Conservation (phyloP, 2,888 invertebrate genomes). For the Temnothorax ravouxi region DNA sequence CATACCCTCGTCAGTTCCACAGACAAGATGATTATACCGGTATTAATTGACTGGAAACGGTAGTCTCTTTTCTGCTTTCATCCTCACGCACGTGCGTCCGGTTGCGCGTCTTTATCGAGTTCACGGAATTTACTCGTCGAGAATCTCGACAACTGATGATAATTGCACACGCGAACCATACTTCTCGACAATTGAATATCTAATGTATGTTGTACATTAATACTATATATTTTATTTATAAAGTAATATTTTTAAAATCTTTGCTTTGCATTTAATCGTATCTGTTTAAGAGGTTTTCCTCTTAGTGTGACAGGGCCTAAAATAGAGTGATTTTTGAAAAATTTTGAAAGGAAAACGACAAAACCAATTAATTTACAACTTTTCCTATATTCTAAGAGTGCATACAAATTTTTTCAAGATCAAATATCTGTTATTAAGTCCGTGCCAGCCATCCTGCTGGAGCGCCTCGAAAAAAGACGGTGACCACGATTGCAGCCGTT, state of each 20-base stretch:
- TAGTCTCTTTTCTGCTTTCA: slow-evolving; percentile 35
- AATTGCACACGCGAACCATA: neutral
- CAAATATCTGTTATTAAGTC: no score
- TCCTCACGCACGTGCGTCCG: slow-evolving; percentile 17
- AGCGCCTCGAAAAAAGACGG: no score
- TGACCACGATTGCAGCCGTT: no score
- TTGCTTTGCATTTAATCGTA: neutral
- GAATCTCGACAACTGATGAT: slow-evolving; percentile 34
- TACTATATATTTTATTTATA: neutral
- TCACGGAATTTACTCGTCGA: slow-evolving; percentile 63
- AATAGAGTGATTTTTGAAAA: no score
- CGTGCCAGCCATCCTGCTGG: no score
- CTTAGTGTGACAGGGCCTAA: no score
- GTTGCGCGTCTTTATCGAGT: slow-evolving; percentile 53
- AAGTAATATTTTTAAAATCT: neutral
- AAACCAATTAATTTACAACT: no score
- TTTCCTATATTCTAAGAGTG: no score
- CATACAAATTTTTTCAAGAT: no score
- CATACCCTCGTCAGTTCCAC: slow-evolving; percentile 58
- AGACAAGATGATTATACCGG: slow-evolving; percentile 62
- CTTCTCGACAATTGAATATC: neutral
- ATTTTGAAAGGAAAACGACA: no score
- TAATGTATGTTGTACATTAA: neutral
- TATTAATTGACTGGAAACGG: slow-evolving; percentile 54
- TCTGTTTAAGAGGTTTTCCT: neutral